Evolutionary conservation across 2,113 vertebrate species (phyloP), one percentile per base, ranked within the genome.

Genomic region (Theristicus caerulescens): DNA sequence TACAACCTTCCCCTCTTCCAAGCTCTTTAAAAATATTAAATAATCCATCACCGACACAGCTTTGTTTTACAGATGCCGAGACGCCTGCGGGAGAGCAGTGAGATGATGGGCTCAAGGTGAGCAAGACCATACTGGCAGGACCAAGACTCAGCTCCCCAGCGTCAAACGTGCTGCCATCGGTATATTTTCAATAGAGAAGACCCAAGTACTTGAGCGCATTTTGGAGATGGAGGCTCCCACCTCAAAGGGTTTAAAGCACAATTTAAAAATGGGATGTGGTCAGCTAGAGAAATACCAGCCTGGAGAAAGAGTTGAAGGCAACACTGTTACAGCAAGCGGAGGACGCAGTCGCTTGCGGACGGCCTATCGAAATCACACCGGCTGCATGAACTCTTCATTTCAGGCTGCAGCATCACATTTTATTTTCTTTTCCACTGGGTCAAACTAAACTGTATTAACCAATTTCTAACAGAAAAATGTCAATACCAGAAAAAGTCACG

Each of bases 331-430:
- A 34, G 31, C 0, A 8, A 80, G 32, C 14, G 15, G 49, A 81
- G 42, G 36, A 51, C 1, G 7, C 16, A 21, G 36, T 26, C 4
- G 2, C 57, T 40, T 34, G 32, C 3, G 1, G 24, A 42, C 2
- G 1, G 40, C 34, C 7, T 4, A 32, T 40, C 55, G 42, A 40
- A 80, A 69, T 20, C 47, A 8, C 5, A 0, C 22, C 5, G 1
- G 59, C 21, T 51, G 20, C 66, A 11, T 1, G 2, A 49, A 51
- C 47, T 51, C 36, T 7, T 51, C 32, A 32, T 58, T 80, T 51
- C 55, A 57, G 38, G 51, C 65, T 25, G 8, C 17, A 3, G 22
- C 7, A 27, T 19, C 15, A 15, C 32, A 18, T 65, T 82, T 54
- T 70, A 6, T 62, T 55, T 71, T 22, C 32, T 58, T 64, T 70